These are phyloP conservation scores for Nasonia longicornis DNA, from an alignment of 1,140 invertebrate species.

Conservation along the genomic window DNA sequence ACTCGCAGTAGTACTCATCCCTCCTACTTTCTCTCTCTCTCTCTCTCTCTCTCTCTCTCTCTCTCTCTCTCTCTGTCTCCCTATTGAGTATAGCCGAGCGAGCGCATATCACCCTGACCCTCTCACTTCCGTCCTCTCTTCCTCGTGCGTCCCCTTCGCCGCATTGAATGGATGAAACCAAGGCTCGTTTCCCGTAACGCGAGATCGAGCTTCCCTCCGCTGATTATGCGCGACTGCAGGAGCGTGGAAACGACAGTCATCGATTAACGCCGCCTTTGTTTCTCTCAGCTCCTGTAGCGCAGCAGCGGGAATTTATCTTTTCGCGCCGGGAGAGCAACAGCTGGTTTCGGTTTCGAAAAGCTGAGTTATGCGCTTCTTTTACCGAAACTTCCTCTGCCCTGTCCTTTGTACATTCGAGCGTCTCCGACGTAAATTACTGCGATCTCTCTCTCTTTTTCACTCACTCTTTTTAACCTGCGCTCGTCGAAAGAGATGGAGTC, in stretches of 20 bases:
- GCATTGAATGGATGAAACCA: conserved; percentile 11
- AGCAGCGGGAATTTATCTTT: conserved; percentile 27
- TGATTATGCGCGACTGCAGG: conserved; percentile 12
- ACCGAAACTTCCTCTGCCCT: neutral
- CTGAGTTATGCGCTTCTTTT: neutral
- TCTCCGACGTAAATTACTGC: conserved; percentile 34
- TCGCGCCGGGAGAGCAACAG: neutral
- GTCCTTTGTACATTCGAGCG: neutral
- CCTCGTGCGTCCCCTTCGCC: too few relatives aligned
- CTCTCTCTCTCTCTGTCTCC: neutral
- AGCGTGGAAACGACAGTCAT: conserved; percentile 32
- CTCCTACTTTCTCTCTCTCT: neutral
- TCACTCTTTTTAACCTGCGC: conserved; percentile 7
- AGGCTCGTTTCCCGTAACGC: conserved; percentile 56
- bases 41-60: neutral
- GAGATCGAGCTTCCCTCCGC: conserved; percentile 15
- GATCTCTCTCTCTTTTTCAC: neutral
- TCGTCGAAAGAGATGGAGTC: neutral
- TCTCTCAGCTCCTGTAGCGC: conserved; percentile 3
- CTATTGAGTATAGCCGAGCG: neutral
- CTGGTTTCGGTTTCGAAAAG: neutral
- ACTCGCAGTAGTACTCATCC: neutral
- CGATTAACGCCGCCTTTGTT: conserved; percentile 44
- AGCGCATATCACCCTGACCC: conserved; percentile 21
- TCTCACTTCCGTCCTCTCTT: neutral